phyloP scores from a whole-genome alignment of 2,113 vertebrate species.

The Colaptes auratus region DNA sequence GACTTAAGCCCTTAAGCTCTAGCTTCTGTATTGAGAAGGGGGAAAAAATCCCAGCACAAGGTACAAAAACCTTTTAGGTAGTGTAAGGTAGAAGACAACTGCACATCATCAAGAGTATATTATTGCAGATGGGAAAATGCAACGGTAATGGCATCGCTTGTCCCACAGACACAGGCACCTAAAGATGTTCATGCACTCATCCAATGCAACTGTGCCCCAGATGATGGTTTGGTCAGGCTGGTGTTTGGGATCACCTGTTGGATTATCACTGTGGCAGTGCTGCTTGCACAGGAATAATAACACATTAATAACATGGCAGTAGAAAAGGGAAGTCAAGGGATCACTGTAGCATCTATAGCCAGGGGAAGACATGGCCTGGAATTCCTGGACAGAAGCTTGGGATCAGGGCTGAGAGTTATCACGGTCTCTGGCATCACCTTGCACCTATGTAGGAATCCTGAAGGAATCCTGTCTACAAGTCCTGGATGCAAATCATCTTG shows the following conservation, averaged over 20 bases:
- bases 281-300: background rate
- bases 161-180: rapidly evolving
- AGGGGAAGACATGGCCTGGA: background rate
- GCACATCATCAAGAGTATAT: background rate
- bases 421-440: background rate
- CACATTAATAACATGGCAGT: background rate
- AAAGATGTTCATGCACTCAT: background rate
- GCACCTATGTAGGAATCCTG: background rate
- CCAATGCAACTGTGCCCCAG: background rate
- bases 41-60: background rate
- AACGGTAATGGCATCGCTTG: background rate
- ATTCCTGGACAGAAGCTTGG: background rate
- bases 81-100: background rate
- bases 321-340: background rate
- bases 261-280: background rate
- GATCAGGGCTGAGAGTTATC: background rate
- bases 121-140: background rate
- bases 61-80: background rate
- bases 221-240: background rate
- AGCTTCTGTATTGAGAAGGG: background rate
- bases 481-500: no score
- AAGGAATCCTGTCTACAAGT: no score
- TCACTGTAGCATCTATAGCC: background rate
- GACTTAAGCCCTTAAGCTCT: background rate
- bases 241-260: background rate